These are phyloP conservation scores for Choloepus didactylus DNA, from an alignment of 2,797 vertebrate genomes.

Conservation along the genomic window DNA sequence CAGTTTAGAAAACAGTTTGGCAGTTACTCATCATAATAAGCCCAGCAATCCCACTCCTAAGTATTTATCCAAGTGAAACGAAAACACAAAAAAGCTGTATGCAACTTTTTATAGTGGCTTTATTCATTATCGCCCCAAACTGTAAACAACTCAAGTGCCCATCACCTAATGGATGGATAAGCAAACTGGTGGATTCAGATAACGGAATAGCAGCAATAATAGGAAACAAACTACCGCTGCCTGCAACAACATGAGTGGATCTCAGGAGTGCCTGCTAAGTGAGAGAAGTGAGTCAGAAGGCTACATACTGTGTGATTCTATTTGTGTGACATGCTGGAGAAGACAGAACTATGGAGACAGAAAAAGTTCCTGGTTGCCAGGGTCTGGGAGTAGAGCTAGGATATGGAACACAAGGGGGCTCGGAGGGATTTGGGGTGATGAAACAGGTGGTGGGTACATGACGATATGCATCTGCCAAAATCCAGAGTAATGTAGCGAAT, in stretches of 20 bases:
- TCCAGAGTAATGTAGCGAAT: fast-evolving
- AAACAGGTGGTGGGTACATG: fast-evolving
- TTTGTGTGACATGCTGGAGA: not conserved
- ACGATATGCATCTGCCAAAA: not conserved
- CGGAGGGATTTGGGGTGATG: fast-evolving
- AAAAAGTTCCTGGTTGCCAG: not conserved
- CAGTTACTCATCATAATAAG: not conserved
- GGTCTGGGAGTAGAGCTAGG: not conserved
- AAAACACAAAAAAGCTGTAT: not conserved
- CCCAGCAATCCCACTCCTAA: not conserved
- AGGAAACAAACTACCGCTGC: fast-evolving
- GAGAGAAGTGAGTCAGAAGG: not conserved
- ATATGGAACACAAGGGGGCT: too few relatives aligned
- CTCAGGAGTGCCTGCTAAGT: fast-evolving
- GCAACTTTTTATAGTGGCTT: not conserved
- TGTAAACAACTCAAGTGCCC: too few relatives aligned
- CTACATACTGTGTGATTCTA: fast-evolving
- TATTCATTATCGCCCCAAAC: not conserved
- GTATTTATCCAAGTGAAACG: not conserved
- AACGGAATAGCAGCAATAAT: too few relatives aligned
- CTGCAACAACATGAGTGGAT: fast-evolving
- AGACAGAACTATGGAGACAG: not conserved
- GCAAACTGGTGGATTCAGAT: not conserved
- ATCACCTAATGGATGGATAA: fast-evolving
- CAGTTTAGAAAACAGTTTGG: too few relatives aligned